Evolutionary conservation across 2,113 vertebrate species (phyloP).

Genomic region (Acanthochromis polyacanthus): DNA sequence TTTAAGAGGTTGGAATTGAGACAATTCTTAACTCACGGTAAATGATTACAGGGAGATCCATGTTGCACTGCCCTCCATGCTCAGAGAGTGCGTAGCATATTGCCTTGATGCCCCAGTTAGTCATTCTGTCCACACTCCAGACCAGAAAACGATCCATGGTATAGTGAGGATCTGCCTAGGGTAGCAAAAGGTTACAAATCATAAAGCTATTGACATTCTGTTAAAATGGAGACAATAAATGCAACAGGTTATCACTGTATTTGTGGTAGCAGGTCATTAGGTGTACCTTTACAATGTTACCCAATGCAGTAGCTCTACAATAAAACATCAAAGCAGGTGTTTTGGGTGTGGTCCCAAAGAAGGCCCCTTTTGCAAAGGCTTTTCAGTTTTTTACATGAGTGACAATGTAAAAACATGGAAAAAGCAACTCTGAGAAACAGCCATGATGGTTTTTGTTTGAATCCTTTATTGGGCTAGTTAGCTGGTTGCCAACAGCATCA

Average conservation of each 20-base stretch:
- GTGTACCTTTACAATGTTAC: not conserved
- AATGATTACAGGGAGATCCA: slow-evolving; percentile 43
- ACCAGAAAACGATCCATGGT: not conserved
- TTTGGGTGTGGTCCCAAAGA: not conserved
- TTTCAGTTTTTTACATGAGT: no score
- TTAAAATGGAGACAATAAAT: not conserved
- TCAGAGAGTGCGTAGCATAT: slow-evolving; percentile 47
- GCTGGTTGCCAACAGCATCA: no score
- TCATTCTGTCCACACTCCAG: slow-evolving; percentile 65
- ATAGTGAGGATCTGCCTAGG: fast-evolving
- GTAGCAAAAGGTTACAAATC: slow-evolving; percentile 4
- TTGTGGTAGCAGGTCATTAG: not conserved
- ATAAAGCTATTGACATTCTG: not conserved
- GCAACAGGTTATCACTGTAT: not conserved
- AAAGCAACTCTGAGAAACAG: no score
- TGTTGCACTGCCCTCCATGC: not conserved
- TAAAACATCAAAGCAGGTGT: not conserved
- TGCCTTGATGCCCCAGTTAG: slow-evolving; percentile 47
- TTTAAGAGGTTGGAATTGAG: not conserved
- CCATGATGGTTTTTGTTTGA: no score
- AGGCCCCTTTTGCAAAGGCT: no score
- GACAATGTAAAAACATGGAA: no score
- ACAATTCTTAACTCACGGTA: slow-evolving; percentile 64
- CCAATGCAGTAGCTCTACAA: not conserved
- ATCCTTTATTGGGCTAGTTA: no score